A percentile compares a stretch with the other conserved stretches of the same genome.
Conservation (phyloP, 1,140 invertebrate genomes). For the Reticulitermes speratus region DNA sequence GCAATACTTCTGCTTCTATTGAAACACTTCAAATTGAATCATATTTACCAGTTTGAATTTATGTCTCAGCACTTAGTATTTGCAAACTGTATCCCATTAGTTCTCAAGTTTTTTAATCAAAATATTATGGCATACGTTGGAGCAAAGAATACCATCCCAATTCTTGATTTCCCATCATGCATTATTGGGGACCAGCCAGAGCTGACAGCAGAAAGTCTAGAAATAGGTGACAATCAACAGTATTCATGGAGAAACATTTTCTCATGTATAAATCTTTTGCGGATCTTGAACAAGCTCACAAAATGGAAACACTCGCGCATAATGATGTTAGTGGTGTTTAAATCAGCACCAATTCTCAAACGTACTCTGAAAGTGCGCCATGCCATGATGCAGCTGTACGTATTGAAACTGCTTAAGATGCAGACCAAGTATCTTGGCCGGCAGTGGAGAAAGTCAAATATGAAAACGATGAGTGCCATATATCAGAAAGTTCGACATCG, state of each 20-base stretch:
- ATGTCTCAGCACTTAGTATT: slow-evolving; percentile 99
- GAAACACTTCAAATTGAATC: slow-evolving; percentile 99
- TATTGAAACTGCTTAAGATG: slow-evolving; percentile 98
- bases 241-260: slow-evolving; percentile 99
- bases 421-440: slow-evolving; percentile 98
- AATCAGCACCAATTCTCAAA: slow-evolving; percentile 98
- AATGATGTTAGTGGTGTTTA: slow-evolving; percentile 99
- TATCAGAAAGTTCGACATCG: slow-evolving; percentile 95
- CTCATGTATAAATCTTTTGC: slow-evolving; percentile 94
- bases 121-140: slow-evolving; percentile 95
- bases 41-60: slow-evolving; percentile 99
- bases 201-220: slow-evolving; percentile 88
- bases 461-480: slow-evolving; percentile 99
- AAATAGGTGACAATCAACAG: slow-evolving; percentile 81
- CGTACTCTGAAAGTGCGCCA: slow-evolving; percentile 93
- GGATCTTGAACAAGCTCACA: slow-evolving; percentile 97
- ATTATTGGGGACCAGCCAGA: slow-evolving; percentile 96
- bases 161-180: slow-evolving; percentile 94
- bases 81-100: slow-evolving; percentile 98
- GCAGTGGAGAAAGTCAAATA: slow-evolving; percentile 99
- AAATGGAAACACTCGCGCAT: slow-evolving; percentile 99
- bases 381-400: slow-evolving; percentile 98
- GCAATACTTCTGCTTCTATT: slow-evolving; percentile 89
- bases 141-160: slow-evolving; percentile 87
- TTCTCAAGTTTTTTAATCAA: slow-evolving; percentile 99